A percentile compares a stretch with the other conserved stretches of the same genome.
Evolutionary conservation across 1,140 invertebrate species (phyloP).

Genomic region (Zeugodacus cucurbitae): DNA sequence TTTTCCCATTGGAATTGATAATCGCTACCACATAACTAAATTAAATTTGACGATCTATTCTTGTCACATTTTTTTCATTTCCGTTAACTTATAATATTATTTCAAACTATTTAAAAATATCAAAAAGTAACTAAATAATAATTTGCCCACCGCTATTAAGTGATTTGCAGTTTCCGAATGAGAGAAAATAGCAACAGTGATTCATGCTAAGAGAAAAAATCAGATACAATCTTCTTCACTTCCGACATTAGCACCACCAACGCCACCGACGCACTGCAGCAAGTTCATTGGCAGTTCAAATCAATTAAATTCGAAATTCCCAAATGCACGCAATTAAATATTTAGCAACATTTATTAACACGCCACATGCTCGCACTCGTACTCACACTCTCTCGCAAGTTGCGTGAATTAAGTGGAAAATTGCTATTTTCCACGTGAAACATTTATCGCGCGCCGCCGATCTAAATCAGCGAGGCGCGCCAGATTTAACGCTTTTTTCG

Average conservation of each 20-base stretch:
- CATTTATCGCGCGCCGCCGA: neutral
- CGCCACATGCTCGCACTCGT: neutral
- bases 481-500: neutral
- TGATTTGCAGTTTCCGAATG: neutral
- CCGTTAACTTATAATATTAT: too few relatives aligned
- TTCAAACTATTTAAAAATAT: too few relatives aligned
- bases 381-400: too few relatives aligned
- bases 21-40: too few relatives aligned
- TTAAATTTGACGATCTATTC: too few relatives aligned
- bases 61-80: too few relatives aligned
- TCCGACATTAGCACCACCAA: neutral
- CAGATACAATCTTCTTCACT: neutral
- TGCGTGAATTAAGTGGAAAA: conserved; percentile 13
- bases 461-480: neutral
- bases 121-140: too few relatives aligned
- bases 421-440: neutral
- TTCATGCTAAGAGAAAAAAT: too few relatives aligned
- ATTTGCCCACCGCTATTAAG: neutral
- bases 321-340: conserved; percentile 23
- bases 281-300: conserved; percentile 12
- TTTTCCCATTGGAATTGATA: too few relatives aligned
- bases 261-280: neutral
- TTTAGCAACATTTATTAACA: neutral
- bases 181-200: neutral
- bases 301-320: conserved; percentile 1